Conservation (phyloP, 2,797 vertebrate species). For the Petrocephalus sullivani region DNA sequence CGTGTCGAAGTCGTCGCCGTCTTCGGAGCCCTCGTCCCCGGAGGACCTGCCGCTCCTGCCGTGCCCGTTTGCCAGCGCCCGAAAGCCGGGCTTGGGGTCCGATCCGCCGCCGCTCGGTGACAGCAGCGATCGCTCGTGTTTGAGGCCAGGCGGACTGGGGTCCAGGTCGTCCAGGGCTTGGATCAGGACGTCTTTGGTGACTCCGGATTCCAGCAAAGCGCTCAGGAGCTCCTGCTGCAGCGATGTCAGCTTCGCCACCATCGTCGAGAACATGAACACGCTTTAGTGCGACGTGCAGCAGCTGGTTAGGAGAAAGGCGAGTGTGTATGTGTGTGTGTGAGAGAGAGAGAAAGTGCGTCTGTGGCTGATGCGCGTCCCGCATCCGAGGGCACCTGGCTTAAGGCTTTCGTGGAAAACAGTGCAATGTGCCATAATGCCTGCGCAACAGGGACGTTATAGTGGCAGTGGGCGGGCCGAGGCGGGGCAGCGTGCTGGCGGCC, state of each 20-base stretch:
- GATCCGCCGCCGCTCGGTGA: constrained; percentile 68
- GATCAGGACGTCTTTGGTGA: constrained; percentile 80
- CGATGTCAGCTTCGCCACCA: constrained; percentile 94
- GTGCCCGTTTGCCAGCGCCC: constrained; percentile 86
- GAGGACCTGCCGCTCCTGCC: constrained; percentile 75
- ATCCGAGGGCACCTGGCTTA: constrained; percentile 62
- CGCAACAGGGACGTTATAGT: constrained; percentile 73
- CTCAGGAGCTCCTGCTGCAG: constrained; percentile 92
- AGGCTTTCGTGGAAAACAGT: constrained; percentile 67
- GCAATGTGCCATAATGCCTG: constrained; percentile 85
- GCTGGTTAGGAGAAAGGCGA: not conserved
- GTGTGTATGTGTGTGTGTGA: constrained; percentile 12
- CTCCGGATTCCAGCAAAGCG: constrained; percentile 88
- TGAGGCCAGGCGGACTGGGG: constrained; percentile 67
- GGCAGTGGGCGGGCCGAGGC: constrained; percentile 77
- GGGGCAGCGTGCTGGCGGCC: constrained; percentile 69
- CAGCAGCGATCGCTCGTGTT: constrained; percentile 74
- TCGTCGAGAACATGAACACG: constrained; percentile 73
- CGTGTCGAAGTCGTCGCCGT: constrained; percentile 95
- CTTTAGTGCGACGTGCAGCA: not conserved
- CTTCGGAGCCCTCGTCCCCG: constrained; percentile 92
- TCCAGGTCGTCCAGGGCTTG: constrained; percentile 91
- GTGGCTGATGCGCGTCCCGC: constrained; percentile 26
- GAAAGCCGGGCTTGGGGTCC: constrained; percentile 82
- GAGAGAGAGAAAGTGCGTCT: constrained; percentile 18